These are phyloP conservation scores for Meteorus colon DNA, from an alignment of 2,888 invertebrate species.

Conservation along the genomic window DNA sequence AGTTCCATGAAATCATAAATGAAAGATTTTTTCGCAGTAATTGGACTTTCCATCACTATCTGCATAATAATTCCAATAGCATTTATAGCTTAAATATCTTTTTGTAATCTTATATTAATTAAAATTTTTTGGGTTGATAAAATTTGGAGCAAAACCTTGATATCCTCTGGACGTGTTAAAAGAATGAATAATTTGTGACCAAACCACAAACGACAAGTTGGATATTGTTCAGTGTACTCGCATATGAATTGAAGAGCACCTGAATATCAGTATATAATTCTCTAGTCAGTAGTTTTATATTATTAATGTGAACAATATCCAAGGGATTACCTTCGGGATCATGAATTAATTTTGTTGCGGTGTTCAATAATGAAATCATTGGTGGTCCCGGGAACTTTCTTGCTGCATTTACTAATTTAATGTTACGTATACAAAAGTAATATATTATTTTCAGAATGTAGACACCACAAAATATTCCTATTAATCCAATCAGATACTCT, in stretches of 20 bases:
- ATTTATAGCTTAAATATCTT: no score
- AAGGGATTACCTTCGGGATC: no score
- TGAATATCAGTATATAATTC: no score
- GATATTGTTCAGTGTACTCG: neutral
- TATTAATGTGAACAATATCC: no score
- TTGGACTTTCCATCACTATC: neutral
- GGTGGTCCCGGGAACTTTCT: conserved; percentile 23
- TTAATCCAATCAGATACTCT: no score
- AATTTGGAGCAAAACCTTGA: neutral
- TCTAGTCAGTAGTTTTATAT: neutral
- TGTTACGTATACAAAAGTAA: no score
- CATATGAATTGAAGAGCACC: neutral
- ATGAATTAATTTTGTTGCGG: neutral
- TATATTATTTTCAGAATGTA: no score
- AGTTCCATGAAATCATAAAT: neutral
- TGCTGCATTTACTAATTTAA: conserved; percentile 16
- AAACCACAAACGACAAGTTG: neutral
- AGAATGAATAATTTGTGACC: neutral
- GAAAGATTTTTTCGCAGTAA: neutral
- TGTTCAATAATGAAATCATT: conserved; percentile 26
- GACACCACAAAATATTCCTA: no score
- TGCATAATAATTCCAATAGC: neutral
- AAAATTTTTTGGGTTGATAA: neutral
- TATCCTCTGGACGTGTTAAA: neutral
- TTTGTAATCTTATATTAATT: neutral